These are phyloP conservation scores for Nothoprocta perdicaria DNA, from an alignment of 2,113 vertebrate species.

Conservation along the genomic window DNA sequence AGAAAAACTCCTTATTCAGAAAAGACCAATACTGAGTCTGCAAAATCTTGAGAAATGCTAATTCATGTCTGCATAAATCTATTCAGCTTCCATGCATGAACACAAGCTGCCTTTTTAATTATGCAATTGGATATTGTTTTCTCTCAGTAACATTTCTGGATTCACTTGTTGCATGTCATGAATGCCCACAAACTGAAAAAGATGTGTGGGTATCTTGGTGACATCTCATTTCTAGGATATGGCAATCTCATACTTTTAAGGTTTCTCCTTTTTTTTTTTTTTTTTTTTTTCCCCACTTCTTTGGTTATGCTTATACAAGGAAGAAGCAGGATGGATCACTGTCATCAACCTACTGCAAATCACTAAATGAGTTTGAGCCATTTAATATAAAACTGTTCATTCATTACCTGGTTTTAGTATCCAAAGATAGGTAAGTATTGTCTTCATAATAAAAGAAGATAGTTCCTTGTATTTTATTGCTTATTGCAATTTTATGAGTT, in stretches of 20 bases:
- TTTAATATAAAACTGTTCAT: background rate
- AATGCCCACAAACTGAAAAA: background rate
- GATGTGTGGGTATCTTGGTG: background rate
- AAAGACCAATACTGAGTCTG: background rate
- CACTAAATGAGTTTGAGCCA: background rate
- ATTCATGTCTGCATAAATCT: fast-evolving
- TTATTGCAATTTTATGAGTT: background rate
- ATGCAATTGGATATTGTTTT: background rate
- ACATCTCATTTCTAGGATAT: background rate
- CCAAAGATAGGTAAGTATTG: background rate
- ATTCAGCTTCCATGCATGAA: background rate
- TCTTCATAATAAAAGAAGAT: background rate
- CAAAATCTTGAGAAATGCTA: background rate
- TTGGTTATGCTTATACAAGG: background rate
- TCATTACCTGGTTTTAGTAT: background rate
- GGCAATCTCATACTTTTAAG: background rate
- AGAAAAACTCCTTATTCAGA: background rate
- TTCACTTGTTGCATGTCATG: background rate
- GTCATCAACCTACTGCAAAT: background rate
- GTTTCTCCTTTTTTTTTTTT: too few species aligned
- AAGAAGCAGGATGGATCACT: background rate
- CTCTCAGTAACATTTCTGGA: background rate
- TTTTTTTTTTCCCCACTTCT: background rate
- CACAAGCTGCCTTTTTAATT: background rate
- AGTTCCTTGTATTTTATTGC: background rate